phyloP scores from a whole-genome alignment of 2,888 invertebrate genomes.

The Flexamia atlantica region DNA sequence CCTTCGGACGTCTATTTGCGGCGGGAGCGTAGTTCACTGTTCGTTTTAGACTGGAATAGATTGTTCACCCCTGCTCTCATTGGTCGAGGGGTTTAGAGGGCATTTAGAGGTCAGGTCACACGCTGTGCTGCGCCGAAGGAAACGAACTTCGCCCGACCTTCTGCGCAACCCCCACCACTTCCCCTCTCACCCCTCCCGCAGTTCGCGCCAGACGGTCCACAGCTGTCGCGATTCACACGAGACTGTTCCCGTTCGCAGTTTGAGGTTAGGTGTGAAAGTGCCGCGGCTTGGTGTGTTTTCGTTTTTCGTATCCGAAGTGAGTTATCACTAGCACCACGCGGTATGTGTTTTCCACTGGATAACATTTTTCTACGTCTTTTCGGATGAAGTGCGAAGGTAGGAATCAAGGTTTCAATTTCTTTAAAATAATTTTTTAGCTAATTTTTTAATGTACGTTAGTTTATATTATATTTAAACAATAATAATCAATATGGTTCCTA shows the following conservation, averaged over 20 bases:
- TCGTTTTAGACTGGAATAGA: constrained; percentile 53
- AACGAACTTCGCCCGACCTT: constrained; percentile 50
- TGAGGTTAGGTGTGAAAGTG: constrained; percentile 43
- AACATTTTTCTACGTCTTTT: not conserved
- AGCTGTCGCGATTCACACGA: constrained; percentile 22
- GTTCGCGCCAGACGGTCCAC: constrained; percentile 44
- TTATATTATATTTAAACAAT: not conserved
- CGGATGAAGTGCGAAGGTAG: not conserved
- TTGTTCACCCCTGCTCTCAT: constrained; percentile 66
- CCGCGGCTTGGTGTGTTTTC: not conserved
- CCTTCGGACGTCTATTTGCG: constrained; percentile 55
- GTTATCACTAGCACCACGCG: not conserved
- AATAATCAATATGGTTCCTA: not conserved
- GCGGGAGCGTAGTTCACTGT: constrained; percentile 44
- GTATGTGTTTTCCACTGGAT: not conserved
- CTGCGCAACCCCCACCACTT: constrained; percentile 10
- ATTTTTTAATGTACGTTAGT: not conserved
- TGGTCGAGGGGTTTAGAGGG: constrained; percentile 63
- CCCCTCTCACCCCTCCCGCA: not conserved
- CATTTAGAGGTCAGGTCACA: constrained; percentile 56
- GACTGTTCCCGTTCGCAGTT: constrained; percentile 29
- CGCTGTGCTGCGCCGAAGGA: constrained; percentile 41
- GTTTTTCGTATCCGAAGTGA: not conserved
- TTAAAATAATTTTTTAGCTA: too few species aligned
- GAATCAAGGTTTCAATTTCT: too few species aligned